Evolutionary conservation across 2,888 invertebrate genomes (phyloP).

Genomic region (Drosophila cognata): DNA sequence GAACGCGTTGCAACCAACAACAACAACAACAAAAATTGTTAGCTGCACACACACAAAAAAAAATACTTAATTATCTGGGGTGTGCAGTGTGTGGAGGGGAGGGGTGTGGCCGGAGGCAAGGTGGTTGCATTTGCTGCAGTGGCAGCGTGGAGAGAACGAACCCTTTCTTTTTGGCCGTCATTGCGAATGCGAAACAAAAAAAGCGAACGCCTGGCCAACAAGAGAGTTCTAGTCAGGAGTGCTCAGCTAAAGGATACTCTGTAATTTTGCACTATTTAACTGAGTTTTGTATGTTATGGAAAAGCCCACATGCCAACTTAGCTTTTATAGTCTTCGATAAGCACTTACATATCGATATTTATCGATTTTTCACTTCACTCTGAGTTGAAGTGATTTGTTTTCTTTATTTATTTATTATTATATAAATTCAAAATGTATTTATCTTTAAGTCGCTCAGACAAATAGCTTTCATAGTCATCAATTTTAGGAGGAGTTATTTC

Average conservation of each 20-base stretch:
- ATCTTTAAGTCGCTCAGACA: background rate
- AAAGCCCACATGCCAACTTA: background rate
- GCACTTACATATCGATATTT: background rate
- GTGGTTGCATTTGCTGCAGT: conserved; percentile 10
- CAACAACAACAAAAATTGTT: conserved; percentile 19
- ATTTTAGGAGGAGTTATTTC: background rate
- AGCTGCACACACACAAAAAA: conserved; percentile 20
- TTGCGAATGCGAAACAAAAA: conserved; percentile 48
- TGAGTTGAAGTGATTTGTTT: background rate
- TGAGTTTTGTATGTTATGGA: background rate
- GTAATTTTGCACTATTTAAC: background rate
- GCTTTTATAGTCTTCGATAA: background rate
- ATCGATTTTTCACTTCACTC: background rate
- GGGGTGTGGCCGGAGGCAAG: background rate
- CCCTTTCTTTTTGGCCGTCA: conserved; percentile 43
- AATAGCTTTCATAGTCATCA: background rate
- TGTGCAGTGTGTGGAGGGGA: background rate
- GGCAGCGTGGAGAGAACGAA: conserved; percentile 1
- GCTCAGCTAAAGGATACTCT: background rate
- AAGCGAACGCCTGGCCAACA: conserved; percentile 25
- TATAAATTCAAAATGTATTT: background rate
- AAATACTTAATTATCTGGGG: conserved; percentile 54
- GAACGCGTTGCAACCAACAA: conserved; percentile 3
- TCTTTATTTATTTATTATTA: no score
- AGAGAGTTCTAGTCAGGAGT: background rate